Evolutionary conservation across 2,797 vertebrate genomes (phyloP).

Genomic region (Anguilla obscura): DNA sequence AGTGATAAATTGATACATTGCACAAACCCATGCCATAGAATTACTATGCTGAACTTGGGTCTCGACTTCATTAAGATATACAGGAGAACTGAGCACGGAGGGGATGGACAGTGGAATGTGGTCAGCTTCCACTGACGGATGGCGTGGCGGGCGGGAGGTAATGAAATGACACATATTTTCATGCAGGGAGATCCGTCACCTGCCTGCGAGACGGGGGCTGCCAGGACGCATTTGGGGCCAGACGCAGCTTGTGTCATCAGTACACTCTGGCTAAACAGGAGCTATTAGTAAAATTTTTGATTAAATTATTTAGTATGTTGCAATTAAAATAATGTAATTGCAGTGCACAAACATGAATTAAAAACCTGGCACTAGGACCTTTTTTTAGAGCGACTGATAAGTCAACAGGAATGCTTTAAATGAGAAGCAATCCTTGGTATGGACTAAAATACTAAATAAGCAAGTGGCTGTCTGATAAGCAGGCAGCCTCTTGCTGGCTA

Average conservation of each 20-base stretch:
- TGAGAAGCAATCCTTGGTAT: conserved; percentile 63
- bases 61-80: conserved; percentile 99
- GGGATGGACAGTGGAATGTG: conserved; percentile 87
- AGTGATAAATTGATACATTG: conserved; percentile 98
- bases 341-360: conserved; percentile 58
- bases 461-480: conserved; percentile 69
- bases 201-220: conserved; percentile 34
- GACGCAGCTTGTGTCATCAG: conserved; percentile 58
- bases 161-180: conserved; percentile 70
- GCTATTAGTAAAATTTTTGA: conserved; percentile 71
- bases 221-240: conserved; percentile 32
- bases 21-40: conserved; percentile 88
- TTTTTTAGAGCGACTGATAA: conserved; percentile 66
- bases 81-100: conserved; percentile 84
- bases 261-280: conserved; percentile 64
- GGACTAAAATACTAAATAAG: conserved; percentile 72
- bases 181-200: conserved; percentile 54
- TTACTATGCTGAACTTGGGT: conserved; percentile 89
- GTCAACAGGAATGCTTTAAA: conserved; percentile 70
- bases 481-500: conserved; percentile 54
- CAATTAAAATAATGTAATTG: no score
- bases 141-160: conserved; percentile 53
- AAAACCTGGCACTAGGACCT: conserved; percentile 58
- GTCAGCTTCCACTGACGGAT: conserved; percentile 71
- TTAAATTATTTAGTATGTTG: conserved; percentile 63